Evolutionary conservation across 2,888 invertebrate species (phyloP).

Genomic region (Phanerotoma sp.): DNA sequence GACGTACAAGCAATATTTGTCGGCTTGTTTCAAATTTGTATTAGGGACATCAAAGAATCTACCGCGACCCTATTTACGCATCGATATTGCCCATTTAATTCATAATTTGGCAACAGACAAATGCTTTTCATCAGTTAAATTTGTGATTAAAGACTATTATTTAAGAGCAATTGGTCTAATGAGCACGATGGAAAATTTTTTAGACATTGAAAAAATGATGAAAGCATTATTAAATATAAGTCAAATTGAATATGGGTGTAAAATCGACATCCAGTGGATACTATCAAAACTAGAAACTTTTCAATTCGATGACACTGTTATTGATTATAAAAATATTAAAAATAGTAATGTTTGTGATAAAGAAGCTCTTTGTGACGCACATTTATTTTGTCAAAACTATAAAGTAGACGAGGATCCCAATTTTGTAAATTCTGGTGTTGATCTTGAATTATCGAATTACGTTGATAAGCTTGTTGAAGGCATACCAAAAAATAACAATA

Average conservation of each 20-base stretch:
- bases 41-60: constrained; percentile 2
- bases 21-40: constrained; percentile 9
- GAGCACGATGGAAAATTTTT: constrained; percentile 19
- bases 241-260: constrained; percentile 15
- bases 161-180: constrained; percentile 20
- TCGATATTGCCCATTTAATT: constrained; percentile 24
- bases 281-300: constrained; percentile 14
- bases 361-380: not conserved
- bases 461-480: not conserved
- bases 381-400: not conserved
- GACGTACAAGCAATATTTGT: constrained; percentile 17
- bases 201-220: constrained; percentile 13
- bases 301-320: constrained; percentile 12
- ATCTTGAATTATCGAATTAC: not conserved
- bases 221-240: constrained; percentile 14
- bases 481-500: not conserved
- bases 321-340: not conserved
- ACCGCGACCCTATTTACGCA: constrained; percentile 15
- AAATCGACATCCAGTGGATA: constrained; percentile 16
- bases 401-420: not conserved
- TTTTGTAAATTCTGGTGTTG: not conserved
- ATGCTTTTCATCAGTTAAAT: constrained; percentile 11
- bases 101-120: constrained; percentile 11
- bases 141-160: constrained; percentile 22
- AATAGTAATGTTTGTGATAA: not conserved